phyloP scores from a whole-genome alignment of 2,888 invertebrate species.

The Muschampia plurimacula region DNA sequence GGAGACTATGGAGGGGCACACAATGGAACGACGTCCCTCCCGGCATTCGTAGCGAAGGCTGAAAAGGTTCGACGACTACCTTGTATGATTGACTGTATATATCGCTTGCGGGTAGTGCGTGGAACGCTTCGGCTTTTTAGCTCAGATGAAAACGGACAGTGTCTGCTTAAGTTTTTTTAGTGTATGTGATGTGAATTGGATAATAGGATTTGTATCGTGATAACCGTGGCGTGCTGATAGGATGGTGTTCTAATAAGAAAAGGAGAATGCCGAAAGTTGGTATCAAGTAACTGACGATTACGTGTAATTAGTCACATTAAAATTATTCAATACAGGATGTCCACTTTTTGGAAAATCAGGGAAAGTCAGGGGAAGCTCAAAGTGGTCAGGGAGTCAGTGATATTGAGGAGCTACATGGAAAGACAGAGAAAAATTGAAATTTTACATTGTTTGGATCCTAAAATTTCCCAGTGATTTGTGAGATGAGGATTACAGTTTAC shows the following conservation, averaged over 20 bases:
- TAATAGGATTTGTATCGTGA: neutral
- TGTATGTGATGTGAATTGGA: neutral
- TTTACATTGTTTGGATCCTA: too few species aligned
- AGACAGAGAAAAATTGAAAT: too few species aligned
- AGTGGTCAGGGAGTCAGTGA: too few species aligned
- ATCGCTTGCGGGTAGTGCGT: conserved; percentile 54
- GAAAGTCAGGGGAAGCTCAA: too few species aligned
- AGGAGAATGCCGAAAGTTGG: too few species aligned
- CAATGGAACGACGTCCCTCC: conserved; percentile 62
- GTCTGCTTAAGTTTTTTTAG: neutral
- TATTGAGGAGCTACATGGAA: too few species aligned
- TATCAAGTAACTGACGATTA: too few species aligned
- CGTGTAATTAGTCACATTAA: too few species aligned
- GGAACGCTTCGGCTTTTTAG: conserved; percentile 58
- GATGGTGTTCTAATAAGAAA: neutral
- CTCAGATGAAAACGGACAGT: neutral
- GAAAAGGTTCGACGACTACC: conserved; percentile 80
- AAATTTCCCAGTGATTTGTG: too few species aligned
- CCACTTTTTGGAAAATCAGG: too few species aligned
- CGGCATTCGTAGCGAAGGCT: conserved; percentile 81
- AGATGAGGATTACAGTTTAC: too few species aligned
- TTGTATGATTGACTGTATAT: conserved; percentile 62
- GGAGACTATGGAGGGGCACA: conserved; percentile 86
- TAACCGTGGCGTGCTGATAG: neutral
- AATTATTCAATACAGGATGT: too few species aligned